Conservation (phyloP, 2,797 vertebrate genomes). For the Varecia variegata region DNA sequence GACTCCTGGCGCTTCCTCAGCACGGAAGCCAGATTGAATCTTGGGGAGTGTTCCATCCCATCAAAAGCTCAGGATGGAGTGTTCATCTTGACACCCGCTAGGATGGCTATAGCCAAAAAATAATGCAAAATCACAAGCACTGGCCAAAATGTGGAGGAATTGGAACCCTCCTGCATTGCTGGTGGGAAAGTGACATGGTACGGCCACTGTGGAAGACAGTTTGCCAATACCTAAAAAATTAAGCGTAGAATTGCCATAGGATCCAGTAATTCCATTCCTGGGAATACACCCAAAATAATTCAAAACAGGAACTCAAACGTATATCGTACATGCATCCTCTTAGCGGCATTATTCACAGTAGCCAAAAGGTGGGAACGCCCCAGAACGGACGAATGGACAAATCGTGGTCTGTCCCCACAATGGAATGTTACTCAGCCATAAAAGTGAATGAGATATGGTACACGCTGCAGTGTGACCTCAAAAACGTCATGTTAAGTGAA, state of each 20-base stretch:
- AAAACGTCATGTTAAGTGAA: neutral
- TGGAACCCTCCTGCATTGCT: neutral
- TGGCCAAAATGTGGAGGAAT: neutral
- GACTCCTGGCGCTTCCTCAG: neutral
- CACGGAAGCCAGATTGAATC: neutral
- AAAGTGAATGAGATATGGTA: neutral
- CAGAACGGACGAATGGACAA: too few relatives aligned
- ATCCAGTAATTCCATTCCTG: neutral
- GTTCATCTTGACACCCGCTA: neutral
- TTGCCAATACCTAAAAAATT: neutral
- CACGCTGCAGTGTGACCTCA: fast-evolving
- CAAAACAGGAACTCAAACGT: neutral
- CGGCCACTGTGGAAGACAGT: neutral
- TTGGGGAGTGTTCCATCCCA: neutral
- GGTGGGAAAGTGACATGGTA: fast-evolving
- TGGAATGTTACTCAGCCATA: neutral
- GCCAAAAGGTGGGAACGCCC: neutral
- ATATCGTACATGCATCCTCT: fast-evolving
- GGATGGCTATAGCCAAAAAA: neutral
- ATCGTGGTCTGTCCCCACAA: fast-evolving
- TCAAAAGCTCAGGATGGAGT: neutral
- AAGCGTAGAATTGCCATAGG: too few relatives aligned
- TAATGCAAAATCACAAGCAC: neutral
- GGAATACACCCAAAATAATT: fast-evolving
- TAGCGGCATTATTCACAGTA: fast-evolving